phyloP scores from a whole-genome alignment of 2,888 invertebrate genomes.

The Homarus gammarus region DNA sequence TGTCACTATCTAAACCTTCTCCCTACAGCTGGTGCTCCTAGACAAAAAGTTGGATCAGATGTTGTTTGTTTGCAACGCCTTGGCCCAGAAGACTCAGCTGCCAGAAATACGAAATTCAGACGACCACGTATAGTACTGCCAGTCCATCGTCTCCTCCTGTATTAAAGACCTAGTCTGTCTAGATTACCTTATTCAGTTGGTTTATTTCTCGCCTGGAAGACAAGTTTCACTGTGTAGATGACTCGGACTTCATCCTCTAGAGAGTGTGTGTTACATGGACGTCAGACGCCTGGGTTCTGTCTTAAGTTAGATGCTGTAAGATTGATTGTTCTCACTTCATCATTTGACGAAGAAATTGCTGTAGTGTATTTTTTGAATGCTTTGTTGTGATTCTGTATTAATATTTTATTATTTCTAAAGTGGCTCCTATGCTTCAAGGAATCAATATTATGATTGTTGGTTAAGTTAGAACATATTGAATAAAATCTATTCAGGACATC shows the following conservation, averaged over 20 bases:
- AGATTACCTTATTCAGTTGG: background rate
- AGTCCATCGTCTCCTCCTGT: background rate
- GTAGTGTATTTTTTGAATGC: background rate
- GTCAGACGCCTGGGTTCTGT: background rate
- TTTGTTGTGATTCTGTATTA: background rate
- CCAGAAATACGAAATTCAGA: slow-evolving; percentile 80
- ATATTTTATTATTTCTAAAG: background rate
- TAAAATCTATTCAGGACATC: background rate
- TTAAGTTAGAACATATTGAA: background rate
- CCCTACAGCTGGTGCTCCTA: slow-evolving; percentile 82
- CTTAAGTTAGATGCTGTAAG: background rate
- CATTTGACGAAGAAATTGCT: background rate
- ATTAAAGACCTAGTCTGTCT: background rate
- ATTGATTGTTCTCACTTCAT: background rate
- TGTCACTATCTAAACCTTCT: background rate
- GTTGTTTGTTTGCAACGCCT: slow-evolving; percentile 82
- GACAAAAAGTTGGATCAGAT: slow-evolving; percentile 84
- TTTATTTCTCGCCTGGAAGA: background rate
- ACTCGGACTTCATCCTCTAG: background rate
- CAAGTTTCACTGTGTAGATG: background rate
- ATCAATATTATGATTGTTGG: background rate
- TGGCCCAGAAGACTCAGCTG: slow-evolving; percentile 83
- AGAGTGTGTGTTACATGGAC: background rate
- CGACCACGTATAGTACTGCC: slow-evolving; percentile 81
- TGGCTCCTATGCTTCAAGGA: background rate